phyloP scores from a whole-genome alignment of 1,140 invertebrate species.

The Andricus grossulariae region DNA sequence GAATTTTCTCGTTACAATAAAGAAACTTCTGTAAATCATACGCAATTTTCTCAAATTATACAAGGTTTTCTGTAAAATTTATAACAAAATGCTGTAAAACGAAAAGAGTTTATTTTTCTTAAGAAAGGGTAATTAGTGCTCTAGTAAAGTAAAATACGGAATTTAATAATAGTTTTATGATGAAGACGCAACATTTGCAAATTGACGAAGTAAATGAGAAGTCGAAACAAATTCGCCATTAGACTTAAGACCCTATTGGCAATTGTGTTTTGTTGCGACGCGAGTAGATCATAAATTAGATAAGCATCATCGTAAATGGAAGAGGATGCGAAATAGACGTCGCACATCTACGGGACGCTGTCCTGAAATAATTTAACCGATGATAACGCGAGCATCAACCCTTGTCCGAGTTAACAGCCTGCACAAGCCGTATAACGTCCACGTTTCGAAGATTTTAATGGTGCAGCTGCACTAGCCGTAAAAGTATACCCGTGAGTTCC shows the following conservation, averaged over 20 bases:
- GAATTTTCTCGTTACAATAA: too few species aligned
- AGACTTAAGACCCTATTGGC: background rate
- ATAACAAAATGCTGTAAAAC: too few species aligned
- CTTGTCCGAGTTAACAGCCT: constrained; percentile 20
- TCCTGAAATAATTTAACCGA: constrained; percentile 24
- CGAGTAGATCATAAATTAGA: constrained; percentile 9
- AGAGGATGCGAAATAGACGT: constrained; percentile 16
- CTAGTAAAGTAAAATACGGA: too few species aligned
- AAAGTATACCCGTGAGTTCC: constrained; percentile 5
- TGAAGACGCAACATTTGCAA: too few species aligned
- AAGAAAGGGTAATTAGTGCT: too few species aligned
- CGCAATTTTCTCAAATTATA: too few species aligned
- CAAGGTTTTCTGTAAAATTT: too few species aligned
- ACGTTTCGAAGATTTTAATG: constrained; percentile 32
- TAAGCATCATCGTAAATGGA: constrained; percentile 28
- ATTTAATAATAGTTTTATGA: too few species aligned
- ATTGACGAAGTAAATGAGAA: too few species aligned
- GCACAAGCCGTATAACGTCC: constrained; percentile 22
- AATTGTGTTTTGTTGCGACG: background rate
- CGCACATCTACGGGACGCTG: constrained; percentile 3
- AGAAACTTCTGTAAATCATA: too few species aligned
- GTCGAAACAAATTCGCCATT: too few species aligned
- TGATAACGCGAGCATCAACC: constrained; percentile 14
- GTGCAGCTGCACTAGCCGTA: constrained; percentile 25
- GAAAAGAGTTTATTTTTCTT: too few species aligned